A percentile compares a stretch with the other conserved stretches of the same genome.
phyloP scores from a whole-genome alignment of 1,140 invertebrate genomes.

The Campodea augens region DNA sequence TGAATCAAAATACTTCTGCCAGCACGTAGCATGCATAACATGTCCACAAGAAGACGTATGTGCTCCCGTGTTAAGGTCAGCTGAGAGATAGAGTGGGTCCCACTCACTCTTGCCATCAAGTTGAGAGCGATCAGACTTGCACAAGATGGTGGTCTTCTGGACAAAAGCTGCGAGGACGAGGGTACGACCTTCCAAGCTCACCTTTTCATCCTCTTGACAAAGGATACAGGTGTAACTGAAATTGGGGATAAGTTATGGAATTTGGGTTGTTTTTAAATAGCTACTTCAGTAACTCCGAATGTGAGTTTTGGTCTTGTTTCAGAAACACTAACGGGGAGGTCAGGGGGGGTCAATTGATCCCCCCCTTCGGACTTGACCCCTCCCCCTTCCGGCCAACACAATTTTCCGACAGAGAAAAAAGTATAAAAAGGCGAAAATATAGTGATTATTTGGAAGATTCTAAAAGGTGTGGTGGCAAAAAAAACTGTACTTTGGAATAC shows the following conservation, averaged over 20 bases:
- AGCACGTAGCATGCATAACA: conserved; percentile 89
- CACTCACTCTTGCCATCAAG: conserved; percentile 16
- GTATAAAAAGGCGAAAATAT: too few relatives aligned
- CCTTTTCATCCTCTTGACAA: conserved; percentile 80
- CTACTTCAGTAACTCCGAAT: too few relatives aligned
- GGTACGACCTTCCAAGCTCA: conserved; percentile 38
- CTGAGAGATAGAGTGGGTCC: conserved; percentile 38
- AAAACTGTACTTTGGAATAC: too few relatives aligned
- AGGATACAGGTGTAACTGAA: conserved; percentile 68
- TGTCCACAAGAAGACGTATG: conserved; percentile 90
- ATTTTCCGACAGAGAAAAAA: too few relatives aligned
- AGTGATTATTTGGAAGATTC: too few relatives aligned
- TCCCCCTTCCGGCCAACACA: too few relatives aligned
- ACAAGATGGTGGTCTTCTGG: conserved; percentile 79
- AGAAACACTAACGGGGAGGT: too few relatives aligned
- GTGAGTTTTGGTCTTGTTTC: too few relatives aligned
- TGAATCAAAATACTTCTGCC: conserved; percentile 78
- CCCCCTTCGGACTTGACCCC: too few relatives aligned
- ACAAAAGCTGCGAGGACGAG: conserved; percentile 86
- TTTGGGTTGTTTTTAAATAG: not conserved
- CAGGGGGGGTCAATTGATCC: too few relatives aligned
- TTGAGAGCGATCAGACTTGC: conserved; percentile 28
- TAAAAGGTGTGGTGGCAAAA: too few relatives aligned
- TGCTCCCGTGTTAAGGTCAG: conserved; percentile 52
- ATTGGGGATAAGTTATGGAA: not conserved